Base-by-base conservation (phyloP, 2,888 invertebrate genomes). In the Parascotia fuliginaria region DNA sequence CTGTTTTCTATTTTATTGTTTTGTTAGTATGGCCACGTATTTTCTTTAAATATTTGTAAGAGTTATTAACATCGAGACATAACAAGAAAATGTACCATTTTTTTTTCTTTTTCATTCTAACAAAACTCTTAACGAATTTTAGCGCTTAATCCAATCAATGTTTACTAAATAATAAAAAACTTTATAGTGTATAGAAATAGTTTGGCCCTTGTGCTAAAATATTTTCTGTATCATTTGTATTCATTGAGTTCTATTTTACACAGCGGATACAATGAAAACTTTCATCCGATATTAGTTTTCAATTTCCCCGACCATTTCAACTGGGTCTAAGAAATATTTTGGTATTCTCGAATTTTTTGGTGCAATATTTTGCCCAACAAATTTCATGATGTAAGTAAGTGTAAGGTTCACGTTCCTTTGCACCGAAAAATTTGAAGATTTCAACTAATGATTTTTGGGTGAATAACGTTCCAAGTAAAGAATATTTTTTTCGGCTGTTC, bases 221-320 rank as follows among this genome's bases (percentile, higher is more conserved):
- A 51, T 42, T 42, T 54, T 14, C 15, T 31, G 34, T 41, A 55
- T 59, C 57, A 60, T 68, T 72, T 43, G 55, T 74, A 75, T 76
- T 76, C 73, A 58, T 57, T 55, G 59, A 60, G 61, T 67, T 63
- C 58, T 47, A 47, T 42, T 65, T 65, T 65, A 68, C 51, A 55
- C 49, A 71, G 61, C 32, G 65, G 63, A 70, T 67, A 75, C 75
- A 73, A 73, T 79, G 73, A 65, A 74, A 79, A 79, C 66, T 81
- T 74, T 65, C 55, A 76, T 75, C 65, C 66, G 67, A 75, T 81
- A 80, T 81, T 80, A 81, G 78, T 79, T 80, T 81, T 78, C 79
- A 76, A 77, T 80, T 79, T 75, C 60, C 61, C 65, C 53, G 61
- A 69, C 70, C 69, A 64, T 73, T 65, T 70, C 58, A 55, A 58